Base-by-base conservation (phyloP, 1,140 invertebrate species). In the Cotesia typhae region DNA sequence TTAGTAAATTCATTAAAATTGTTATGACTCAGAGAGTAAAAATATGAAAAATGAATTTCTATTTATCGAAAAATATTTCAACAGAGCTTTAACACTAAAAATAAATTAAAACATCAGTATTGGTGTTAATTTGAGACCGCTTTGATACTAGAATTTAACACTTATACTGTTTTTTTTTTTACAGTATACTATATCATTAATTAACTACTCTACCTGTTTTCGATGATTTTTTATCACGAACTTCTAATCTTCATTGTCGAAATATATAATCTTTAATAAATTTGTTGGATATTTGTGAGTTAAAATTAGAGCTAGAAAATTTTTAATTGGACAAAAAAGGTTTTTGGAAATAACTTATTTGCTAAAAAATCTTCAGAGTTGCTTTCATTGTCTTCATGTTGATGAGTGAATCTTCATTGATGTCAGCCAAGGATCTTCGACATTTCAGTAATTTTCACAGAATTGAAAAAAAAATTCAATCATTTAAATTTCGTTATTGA, bases 341-440 rank as follows among this genome's bases (percentile, higher is more conserved):
- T 28, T 28, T 28, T 20, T 60, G 7, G 10, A 28, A 28, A 60
- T 3, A 12, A 60, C 7, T 55, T 5, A 60, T 28, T 35, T 60
- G 10, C 28, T 35, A 9, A 35, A 60, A 36, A 28, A 35, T 35
- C 28, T 60, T 60, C 17, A 60, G 4, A 60, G 9, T 60, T 35
- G 28, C 2, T 12, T 9, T 60, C 57, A 28, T 60, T 20, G 2
- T 60, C 17, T 7, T 7, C 20, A 60, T 9, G 57, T 12, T 9
- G 9, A 60, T 7, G 6, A 47, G 41, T 64, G 35, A 47, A 69
- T 69, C 67, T 69, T 69, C 67, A 60, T 37, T 60, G 67, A 20
- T 38, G 53, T 47, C 37, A 59, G 41, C 67, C 6, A 6, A 35
- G 7, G 12, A 17, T 55, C n/a, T n/a, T n/a, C 10, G n/a, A 14